phyloP scores from a whole-genome alignment of 2,888 invertebrate genomes.

The Atethmia centrago region DNA sequence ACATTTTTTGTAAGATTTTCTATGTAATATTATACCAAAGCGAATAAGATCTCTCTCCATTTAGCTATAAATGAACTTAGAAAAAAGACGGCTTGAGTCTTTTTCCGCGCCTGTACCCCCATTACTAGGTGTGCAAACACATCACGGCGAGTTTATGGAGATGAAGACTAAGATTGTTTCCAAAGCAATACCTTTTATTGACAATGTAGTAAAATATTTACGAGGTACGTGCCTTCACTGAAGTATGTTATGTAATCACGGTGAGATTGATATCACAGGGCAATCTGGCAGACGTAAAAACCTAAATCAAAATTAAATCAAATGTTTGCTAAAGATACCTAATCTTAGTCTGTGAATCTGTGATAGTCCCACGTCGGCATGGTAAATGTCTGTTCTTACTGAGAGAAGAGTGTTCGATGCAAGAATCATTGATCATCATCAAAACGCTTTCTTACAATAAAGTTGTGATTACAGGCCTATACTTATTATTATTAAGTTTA shows the following conservation, averaged over 20 bases:
- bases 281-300: constrained; percentile 13
- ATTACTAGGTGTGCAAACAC: constrained; percentile 48
- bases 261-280: constrained; percentile 40
- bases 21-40: not conserved
- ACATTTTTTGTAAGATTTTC: not conserved
- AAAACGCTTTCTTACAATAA: not conserved
- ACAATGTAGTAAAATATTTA: constrained; percentile 59
- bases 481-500: not conserved
- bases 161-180: constrained; percentile 59
- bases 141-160: constrained; percentile 60
- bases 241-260: constrained; percentile 51
- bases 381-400: too few species aligned
- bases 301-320: constrained; percentile 2
- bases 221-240: constrained; percentile 54
- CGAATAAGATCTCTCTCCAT: not conserved
- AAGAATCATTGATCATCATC: not conserved
- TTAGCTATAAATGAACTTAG: not conserved
- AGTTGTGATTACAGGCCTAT: not conserved
- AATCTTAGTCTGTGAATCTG: not conserved
- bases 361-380: not conserved
- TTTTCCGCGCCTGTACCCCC: constrained; percentile 30
- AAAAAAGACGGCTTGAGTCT: not conserved
- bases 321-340: constrained; percentile 10
- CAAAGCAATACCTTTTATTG: constrained; percentile 59
- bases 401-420: not conserved